phyloP scores from a whole-genome alignment of 2,113 vertebrate species.

The Protomyctophum bolini region DNA sequence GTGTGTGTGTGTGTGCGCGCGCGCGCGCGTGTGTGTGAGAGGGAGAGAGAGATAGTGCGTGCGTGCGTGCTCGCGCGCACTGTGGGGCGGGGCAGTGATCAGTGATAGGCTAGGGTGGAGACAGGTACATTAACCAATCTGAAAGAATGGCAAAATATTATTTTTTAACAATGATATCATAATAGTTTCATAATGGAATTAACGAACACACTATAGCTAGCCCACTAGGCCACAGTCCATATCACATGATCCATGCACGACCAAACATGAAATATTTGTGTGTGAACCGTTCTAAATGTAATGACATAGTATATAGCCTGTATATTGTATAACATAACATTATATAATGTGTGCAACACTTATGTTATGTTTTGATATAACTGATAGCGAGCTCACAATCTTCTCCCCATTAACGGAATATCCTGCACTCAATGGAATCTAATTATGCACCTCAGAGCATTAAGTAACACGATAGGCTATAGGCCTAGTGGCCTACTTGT shows the following conservation, averaged over 20 bases:
- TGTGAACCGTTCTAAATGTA: too few species aligned
- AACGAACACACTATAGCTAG: conserved; percentile 1
- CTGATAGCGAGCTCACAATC: conserved; percentile 54
- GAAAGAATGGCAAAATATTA: conserved; percentile 57
- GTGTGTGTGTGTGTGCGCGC: conserved; percentile 6
- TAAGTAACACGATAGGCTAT: conserved; percentile 10
- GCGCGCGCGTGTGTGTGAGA: conserved; percentile 5
- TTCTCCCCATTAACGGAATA: conserved; percentile 29
- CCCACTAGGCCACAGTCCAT: not conserved
- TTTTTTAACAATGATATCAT: conserved; percentile 7
- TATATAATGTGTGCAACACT: too few species aligned
- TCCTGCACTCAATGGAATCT: conserved; percentile 33
- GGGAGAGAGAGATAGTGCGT: not conserved
- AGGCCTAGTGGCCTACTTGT: not conserved
- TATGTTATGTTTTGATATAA: too few species aligned
- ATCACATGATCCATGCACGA: too few species aligned
- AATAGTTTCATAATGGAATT: conserved; percentile 1
- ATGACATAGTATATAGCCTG: too few species aligned
- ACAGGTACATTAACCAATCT: conserved; percentile 45
- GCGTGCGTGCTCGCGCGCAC: conserved; percentile 1
- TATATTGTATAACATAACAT: too few species aligned
- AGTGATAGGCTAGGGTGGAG: conserved; percentile 59
- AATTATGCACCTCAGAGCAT: not conserved
- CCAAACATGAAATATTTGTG: too few species aligned
- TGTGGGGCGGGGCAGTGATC: conserved; percentile 66